phyloP scores from a whole-genome alignment of 2,797 vertebrate species.

The Acanthurus lineatus region DNA sequence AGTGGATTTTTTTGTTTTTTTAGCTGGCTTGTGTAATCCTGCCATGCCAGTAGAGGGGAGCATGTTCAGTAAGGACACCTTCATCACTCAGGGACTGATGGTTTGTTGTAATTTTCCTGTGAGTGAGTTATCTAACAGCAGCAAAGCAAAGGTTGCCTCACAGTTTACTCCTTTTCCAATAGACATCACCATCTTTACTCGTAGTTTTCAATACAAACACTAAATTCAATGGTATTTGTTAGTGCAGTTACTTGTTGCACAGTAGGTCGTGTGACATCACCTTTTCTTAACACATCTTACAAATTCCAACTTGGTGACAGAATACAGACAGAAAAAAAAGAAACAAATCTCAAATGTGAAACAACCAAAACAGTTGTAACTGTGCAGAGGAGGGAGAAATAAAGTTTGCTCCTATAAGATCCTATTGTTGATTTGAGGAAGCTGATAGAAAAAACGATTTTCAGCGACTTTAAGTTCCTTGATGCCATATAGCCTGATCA shows the following conservation, averaged over 20 bases:
- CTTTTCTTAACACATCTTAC: neutral
- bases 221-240: too few species aligned
- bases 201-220: neutral
- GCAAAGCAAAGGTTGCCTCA: neutral
- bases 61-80: neutral
- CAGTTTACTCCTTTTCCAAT: too few species aligned
- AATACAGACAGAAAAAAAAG: neutral
- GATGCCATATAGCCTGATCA: neutral
- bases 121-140: neutral
- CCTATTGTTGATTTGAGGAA: neutral
- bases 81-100: neutral
- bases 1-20: neutral
- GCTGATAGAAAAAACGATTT: neutral
- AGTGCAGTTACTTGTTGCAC: neutral
- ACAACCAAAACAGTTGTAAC: neutral
- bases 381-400: too few species aligned
- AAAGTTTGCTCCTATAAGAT: neutral
- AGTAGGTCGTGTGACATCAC: neutral
- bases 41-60: neutral
- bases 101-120: neutral
- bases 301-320: too few species aligned
- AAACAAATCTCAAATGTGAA: neutral
- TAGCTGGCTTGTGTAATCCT: neutral
- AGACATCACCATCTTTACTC: neutral
- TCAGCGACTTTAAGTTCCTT: neutral